Base-by-base conservation (phyloP, 2,888 invertebrate genomes). In the Tenthredo distinguenda region DNA sequence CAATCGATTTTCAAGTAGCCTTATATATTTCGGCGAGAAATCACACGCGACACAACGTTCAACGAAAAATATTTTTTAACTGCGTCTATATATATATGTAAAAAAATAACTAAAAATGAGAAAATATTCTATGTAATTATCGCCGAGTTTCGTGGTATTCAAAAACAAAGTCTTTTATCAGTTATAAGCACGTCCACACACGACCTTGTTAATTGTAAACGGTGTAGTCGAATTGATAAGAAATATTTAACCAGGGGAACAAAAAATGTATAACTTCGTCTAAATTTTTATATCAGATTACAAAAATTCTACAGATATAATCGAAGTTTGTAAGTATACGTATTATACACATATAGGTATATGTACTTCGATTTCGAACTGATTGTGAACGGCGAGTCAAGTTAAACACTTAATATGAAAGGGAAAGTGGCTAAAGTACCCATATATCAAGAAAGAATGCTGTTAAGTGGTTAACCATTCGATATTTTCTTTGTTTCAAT, bases 391-490 rank as follows among this genome's bases (percentile, higher is more conserved):
- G 12, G 50, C 50, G 50, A n/a, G 50, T 50, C 1, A 12, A 68
- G 68, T 68, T 26, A 26, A 65, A 68, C 34, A 68, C 34, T 65
- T 31, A 65, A 68, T 68, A n/a, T 34, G 18, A n/a, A 55, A 68
- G 68, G 34, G 68, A 68, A 68, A 68, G 68, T 68, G 68, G 18
- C 34, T 7, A 34, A 68, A 68, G 68, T 68, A 55, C 55, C 55
- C 55, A n/a, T 3, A 55, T n/a, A n/a, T 68, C 26, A 68, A 34
- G 68, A 68, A 34, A 68, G 68, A 68, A 68, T 68, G 68, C 68
- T 15, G 68, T 68, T 68, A 34, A 68, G 31, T 68, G 34, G 18
- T 18, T 12, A 34, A 68, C 15, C 10, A 62, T 62, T 68, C 68
- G 34, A 68, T 34, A 12, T 26, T 34, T 34, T 34, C 34, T 68